Conservation (phyloP, 2,797 vertebrate species). For the Threskiornis aethiopicus region DNA sequence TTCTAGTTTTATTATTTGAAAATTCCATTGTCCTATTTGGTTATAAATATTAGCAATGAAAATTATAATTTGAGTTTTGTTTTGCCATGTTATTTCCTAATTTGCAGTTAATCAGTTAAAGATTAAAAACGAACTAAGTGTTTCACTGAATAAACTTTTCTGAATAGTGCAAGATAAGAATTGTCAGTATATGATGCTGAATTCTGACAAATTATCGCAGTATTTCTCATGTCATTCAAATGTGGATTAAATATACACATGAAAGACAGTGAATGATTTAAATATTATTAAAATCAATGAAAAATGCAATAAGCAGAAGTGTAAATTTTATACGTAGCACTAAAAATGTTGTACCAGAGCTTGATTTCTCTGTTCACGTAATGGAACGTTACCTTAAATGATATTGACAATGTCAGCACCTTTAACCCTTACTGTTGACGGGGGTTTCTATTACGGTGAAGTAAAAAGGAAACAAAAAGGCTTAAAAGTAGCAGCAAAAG, state of each 20-base stretch:
- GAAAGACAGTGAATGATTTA: neutral
- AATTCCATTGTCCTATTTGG: neutral
- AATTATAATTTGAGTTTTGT: neutral
- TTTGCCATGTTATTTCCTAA: neutral
- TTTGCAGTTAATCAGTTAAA: neutral
- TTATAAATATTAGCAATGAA: neutral
- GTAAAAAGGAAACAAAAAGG: slow-evolving; percentile 24
- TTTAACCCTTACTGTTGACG: neutral
- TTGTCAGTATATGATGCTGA: neutral
- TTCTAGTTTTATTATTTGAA: neutral
- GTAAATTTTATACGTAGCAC: neutral
- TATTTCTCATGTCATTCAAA: neutral
- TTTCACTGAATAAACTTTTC: neutral
- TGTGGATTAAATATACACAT: neutral
- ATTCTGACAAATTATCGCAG: neutral
- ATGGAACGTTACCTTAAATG: neutral
- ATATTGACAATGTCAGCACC: neutral
- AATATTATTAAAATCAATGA: neutral
- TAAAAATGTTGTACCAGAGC: neutral
- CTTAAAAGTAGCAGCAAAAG: neutral
- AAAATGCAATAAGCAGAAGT: neutral
- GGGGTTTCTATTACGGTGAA: neutral
- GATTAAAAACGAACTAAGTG: neutral
- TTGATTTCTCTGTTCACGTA: neutral
- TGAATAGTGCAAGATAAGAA: neutral